These are phyloP conservation scores for Amiota minor DNA, from an alignment of 2,888 invertebrate species.

Conservation along the genomic window DNA sequence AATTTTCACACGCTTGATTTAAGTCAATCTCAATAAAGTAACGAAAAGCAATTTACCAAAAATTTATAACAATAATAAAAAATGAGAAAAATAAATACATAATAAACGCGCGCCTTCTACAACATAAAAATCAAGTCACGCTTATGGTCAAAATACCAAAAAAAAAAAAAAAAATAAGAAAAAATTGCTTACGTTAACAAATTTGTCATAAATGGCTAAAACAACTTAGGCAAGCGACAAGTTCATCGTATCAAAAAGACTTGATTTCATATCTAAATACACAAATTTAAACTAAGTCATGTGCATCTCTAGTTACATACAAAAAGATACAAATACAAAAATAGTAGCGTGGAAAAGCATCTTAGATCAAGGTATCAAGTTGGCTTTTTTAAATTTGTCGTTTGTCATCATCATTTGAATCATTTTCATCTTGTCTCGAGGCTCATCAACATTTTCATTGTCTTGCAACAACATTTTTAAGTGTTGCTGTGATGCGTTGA, in stretches of 20 bases:
- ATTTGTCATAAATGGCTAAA: slow-evolving; percentile 54
- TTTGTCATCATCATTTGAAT: background rate
- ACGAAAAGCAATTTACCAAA: background rate
- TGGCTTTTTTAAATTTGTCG: too few species aligned
- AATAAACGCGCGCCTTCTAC: slow-evolving; percentile 2
- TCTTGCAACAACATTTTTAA: slow-evolving; percentile 8
- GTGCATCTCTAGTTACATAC: slow-evolving; percentile 23
- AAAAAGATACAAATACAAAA: slow-evolving; percentile 22
- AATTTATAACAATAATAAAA: too few species aligned
- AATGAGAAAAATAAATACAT: background rate
- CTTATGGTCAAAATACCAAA: slow-evolving; percentile 4
- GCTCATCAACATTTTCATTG: slow-evolving; percentile 20
- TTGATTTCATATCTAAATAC: slow-evolving; percentile 21
- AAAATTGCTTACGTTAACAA: slow-evolving; percentile 31
- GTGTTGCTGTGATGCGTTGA: slow-evolving; percentile 5
- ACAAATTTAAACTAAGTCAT: slow-evolving; percentile 18
- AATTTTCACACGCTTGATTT: slow-evolving; percentile 22
- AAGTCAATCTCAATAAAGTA: background rate
- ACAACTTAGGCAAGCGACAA: slow-evolving; percentile 31
- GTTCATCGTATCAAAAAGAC: too few species aligned
- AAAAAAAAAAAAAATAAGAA: background rate
- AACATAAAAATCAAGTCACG: slow-evolving; percentile 16
- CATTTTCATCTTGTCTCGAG: background rate
- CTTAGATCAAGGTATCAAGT: background rate
- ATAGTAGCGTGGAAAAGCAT: slow-evolving; percentile 25